phyloP scores from a whole-genome alignment of 2,113 vertebrate species.

The Nesoenas mayeri region DNA sequence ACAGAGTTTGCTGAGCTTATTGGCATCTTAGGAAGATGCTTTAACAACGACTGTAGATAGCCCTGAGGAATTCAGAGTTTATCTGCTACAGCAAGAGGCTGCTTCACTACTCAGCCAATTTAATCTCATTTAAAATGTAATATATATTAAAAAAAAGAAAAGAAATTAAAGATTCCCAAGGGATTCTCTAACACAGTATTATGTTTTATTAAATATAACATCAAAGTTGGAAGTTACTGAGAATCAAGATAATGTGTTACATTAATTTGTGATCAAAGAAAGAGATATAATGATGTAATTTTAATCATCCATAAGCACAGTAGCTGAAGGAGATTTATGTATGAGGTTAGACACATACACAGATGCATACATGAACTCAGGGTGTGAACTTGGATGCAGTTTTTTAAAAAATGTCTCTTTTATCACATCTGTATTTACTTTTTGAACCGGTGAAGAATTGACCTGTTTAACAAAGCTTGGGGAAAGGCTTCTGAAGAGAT shows the following conservation, averaged over 20 bases:
- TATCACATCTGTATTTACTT: not conserved
- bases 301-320: constrained; percentile 57
- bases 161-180: constrained; percentile 61
- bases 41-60: not conserved
- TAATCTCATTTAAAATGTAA: constrained; percentile 73
- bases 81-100: constrained; percentile 52
- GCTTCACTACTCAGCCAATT: constrained; percentile 75
- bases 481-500: not conserved
- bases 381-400: not conserved
- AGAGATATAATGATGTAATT: constrained; percentile 49
- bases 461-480: not conserved
- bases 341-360: not conserved
- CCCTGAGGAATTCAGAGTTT: constrained; percentile 54
- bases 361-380: not conserved
- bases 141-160: constrained; percentile 56
- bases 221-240: constrained; percentile 62
- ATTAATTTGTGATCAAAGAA: constrained; percentile 70
- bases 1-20: not conserved
- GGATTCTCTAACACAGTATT: constrained; percentile 47
- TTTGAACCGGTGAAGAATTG: not conserved
- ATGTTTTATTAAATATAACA: constrained; percentile 67
- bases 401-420: not conserved
- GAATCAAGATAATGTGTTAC: constrained; percentile 52
- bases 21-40: not conserved
- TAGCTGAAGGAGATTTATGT: not conserved